Percentiles rank a stretch among this genome's conserved stretches.
Conservation (phyloP, 2,888 invertebrate genomes). For the Nephrotoma guestfalica region DNA sequence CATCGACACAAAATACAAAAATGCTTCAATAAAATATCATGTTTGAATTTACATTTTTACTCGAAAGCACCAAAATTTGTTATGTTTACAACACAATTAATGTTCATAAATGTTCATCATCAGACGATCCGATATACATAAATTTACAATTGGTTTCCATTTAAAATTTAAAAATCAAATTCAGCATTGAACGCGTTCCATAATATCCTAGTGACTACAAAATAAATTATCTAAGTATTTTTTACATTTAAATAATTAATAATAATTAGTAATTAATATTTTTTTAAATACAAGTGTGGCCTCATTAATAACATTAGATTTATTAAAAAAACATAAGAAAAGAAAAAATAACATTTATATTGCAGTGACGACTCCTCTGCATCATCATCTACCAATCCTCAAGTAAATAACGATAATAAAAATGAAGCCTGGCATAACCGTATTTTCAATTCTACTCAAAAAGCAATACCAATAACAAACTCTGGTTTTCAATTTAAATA, state of each 20-base stretch:
- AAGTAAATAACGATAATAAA: conserved; percentile 17
- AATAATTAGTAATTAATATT: background rate
- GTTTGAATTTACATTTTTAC: background rate
- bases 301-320: background rate
- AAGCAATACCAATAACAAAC: background rate
- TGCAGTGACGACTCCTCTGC: background rate
- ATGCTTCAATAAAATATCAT: background rate
- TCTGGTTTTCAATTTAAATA: conserved; percentile 11
- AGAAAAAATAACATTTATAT: background rate
- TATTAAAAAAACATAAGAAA: background rate
- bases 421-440: conserved; percentile 31
- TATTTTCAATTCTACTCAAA: conserved; percentile 20
- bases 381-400: background rate
- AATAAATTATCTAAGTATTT: background rate
- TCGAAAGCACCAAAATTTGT: background rate
- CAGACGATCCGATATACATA: background rate
- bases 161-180: background rate
- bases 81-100: background rate
- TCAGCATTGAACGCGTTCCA: background rate
- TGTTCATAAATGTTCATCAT: background rate
- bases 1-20: background rate
- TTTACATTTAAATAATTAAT: background rate
- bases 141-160: background rate
- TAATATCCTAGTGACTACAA: background rate
- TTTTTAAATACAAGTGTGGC: background rate